Base-by-base conservation (phyloP, 2,113 vertebrate genomes). In the Bucco capensis region DNA sequence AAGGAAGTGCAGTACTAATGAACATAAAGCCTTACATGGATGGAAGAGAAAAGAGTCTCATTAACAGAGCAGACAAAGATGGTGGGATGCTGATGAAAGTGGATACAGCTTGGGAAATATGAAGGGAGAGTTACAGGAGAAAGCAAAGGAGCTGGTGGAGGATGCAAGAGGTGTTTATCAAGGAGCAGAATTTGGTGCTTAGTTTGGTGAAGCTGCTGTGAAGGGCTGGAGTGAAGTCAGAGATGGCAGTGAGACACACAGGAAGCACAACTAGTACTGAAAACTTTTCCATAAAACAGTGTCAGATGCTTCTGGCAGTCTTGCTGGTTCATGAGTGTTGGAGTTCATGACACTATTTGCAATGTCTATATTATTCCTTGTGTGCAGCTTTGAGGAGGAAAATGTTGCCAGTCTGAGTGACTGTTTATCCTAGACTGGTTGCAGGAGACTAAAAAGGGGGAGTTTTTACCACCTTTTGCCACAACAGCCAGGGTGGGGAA, bases 391-490 rank as follows among this genome's bases (percentile, higher is more conserved):
- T 40, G 44, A 78, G 57, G 33, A 81, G 33, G 49, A 72, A 74
- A 90, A 78, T 60, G 30, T 40, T 93, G 83, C 83, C 80, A 78
- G 70, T 47, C 28, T 69, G 76, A 81, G 81, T 37, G 51, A 65
- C 60, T 91, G 85, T 88, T 94, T 89, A 83, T 83, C 64, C 88
- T 85, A 83, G 75, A 83, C 56, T 93, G 31, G 25, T 83, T 86
- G 73, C 66, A 49, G 44, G 53, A 91, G 65, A 80, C 28, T 70
- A 58, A 53, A 72, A 88, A 47, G 61, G 28, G 56, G 47, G 57
- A 81, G 76, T 81, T 91, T 81, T 83, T 83, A 67, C 73, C 58
- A 75, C 88, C 86, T 93, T 94, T 90, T 79, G 80, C 86, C 77
- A 57, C 33, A 57, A 46, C 83, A 90, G 37, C 33, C 46, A 89